Percentiles rank a stretch among this genome's conserved stretches.
phyloP scores from a whole-genome alignment of 2,113 vertebrate genomes.

The Abramis brama region DNA sequence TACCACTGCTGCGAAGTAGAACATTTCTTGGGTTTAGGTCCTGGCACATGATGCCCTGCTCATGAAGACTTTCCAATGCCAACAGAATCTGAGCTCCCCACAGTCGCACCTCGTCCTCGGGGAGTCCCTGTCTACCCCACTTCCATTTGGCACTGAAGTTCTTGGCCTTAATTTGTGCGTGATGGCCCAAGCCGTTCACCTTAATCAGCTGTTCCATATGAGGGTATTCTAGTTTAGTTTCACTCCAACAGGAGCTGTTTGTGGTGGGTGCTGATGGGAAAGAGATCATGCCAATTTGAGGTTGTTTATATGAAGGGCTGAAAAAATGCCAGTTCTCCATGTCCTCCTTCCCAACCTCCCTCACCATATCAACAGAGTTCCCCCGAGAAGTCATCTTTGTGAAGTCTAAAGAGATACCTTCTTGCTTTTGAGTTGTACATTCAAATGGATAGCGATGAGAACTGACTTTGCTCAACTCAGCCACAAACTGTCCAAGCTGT shows the following conservation, averaged over 20 bases:
- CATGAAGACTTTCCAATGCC: conserved; percentile 91
- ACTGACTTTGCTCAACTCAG: conserved; percentile 57
- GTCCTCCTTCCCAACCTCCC: conserved; percentile 54
- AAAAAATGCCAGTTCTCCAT: conserved; percentile 62
- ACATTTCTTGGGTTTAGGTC: conserved; percentile 97
- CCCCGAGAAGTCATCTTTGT: conserved; percentile 40
- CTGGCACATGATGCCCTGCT: conserved; percentile 92
- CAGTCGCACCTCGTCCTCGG: conserved; percentile 83
- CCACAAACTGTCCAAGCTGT: conserved; percentile 31
- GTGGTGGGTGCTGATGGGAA: conserved; percentile 12
- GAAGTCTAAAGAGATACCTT: conserved; percentile 44
- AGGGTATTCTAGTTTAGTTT: conserved; percentile 13
- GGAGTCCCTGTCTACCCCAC: conserved; percentile 74
- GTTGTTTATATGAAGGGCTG: conserved; percentile 57
- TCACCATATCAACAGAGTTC: conserved; percentile 37
- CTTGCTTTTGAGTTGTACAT: conserved; percentile 43
- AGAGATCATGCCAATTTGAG: conserved; percentile 51
- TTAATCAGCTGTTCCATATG: conserved; percentile 59
- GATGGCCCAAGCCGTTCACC: conserved; percentile 74
- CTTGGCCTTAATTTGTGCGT: conserved; percentile 58
- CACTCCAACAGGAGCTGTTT: not conserved
- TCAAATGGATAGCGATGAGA: conserved; percentile 47
- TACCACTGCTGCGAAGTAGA: conserved; percentile 88
- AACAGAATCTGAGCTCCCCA: conserved; percentile 93
- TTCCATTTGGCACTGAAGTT: not conserved